Evolutionary conservation across 2,888 invertebrate species (phyloP).

Genomic region (Mythimna albipuncta): DNA sequence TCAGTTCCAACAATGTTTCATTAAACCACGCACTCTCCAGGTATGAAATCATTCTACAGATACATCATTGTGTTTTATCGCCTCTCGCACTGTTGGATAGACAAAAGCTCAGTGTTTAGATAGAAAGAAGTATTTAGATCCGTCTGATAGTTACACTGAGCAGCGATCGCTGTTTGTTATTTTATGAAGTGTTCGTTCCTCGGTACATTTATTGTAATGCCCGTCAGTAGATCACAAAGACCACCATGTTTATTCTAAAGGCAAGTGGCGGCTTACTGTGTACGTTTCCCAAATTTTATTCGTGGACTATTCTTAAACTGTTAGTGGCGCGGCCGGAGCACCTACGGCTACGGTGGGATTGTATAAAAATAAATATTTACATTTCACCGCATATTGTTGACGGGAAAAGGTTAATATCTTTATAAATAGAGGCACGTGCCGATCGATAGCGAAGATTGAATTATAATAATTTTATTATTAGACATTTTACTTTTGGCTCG

Average conservation of each 20-base stretch:
- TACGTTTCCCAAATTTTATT: slow-evolving; percentile 68
- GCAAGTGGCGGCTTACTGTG: slow-evolving; percentile 72
- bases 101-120: slow-evolving; percentile 86
- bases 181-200: slow-evolving; percentile 84
- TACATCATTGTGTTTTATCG: slow-evolving; percentile 74
- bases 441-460: slow-evolving; percentile 73
- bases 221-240: slow-evolving; percentile 82
- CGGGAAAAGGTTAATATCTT: slow-evolving; percentile 85
- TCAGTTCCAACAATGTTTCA: slow-evolving; percentile 62
- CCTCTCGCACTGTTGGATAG: slow-evolving; percentile 78
- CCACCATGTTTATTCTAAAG: slow-evolving; percentile 76
- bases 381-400: slow-evolving; percentile 82
- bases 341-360: slow-evolving; percentile 70
- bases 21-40: slow-evolving; percentile 34
- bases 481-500: slow-evolving; percentile 50
- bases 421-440: slow-evolving; percentile 74
- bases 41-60: slow-evolving; percentile 64
- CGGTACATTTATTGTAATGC: slow-evolving; percentile 86
- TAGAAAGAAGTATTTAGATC: slow-evolving; percentile 83
- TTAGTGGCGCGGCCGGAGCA: slow-evolving; percentile 52
- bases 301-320: slow-evolving; percentile 74
- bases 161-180: slow-evolving; percentile 85
- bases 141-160: slow-evolving; percentile 77
- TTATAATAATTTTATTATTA: slow-evolving; percentile 68
- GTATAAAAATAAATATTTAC: slow-evolving; percentile 85